Conservation (phyloP, 2,797 vertebrate genomes). For the Schizopygopsis malacanthus region DNA sequence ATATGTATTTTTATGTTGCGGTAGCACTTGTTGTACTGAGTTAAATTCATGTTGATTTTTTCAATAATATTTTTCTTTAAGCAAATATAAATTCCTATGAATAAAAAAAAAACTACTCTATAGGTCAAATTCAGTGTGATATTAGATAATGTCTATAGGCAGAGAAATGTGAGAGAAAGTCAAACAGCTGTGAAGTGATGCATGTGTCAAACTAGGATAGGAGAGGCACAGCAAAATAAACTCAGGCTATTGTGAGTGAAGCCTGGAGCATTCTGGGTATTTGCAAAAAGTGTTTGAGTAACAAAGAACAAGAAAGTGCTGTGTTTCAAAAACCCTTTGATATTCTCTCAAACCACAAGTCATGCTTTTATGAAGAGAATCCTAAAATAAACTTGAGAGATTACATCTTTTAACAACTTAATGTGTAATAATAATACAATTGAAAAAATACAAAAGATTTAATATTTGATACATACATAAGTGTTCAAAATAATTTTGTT, state of each 20-base stretch:
- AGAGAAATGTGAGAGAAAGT: not conserved
- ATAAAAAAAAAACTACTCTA: not conserved
- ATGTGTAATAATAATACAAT: not conserved
- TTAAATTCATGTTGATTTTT: not conserved
- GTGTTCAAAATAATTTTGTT: not conserved
- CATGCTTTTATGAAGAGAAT: constrained; percentile 37
- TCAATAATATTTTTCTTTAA: too few species aligned
- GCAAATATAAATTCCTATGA: not conserved
- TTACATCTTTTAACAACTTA: not conserved
- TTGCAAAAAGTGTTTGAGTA: not conserved
- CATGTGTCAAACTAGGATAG: constrained; percentile 5
- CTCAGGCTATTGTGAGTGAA: not conserved
- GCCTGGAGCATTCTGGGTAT: constrained; percentile 16
- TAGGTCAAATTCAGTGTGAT: not conserved
- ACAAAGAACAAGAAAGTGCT: constrained; percentile 27
- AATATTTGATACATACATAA: not conserved
- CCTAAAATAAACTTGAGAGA: constrained; percentile 35
- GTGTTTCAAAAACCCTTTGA: constrained; percentile 39
- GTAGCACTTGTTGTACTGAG: not conserved
- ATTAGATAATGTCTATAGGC: not conserved
- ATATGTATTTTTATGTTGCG: not conserved
- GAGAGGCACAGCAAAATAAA: not conserved
- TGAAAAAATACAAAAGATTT: not conserved
- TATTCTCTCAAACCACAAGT: constrained; percentile 28
- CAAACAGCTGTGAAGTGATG: not conserved